Evolutionary conservation across 2,797 vertebrate species (phyloP).

Genomic region (Lerista edwardsae): DNA sequence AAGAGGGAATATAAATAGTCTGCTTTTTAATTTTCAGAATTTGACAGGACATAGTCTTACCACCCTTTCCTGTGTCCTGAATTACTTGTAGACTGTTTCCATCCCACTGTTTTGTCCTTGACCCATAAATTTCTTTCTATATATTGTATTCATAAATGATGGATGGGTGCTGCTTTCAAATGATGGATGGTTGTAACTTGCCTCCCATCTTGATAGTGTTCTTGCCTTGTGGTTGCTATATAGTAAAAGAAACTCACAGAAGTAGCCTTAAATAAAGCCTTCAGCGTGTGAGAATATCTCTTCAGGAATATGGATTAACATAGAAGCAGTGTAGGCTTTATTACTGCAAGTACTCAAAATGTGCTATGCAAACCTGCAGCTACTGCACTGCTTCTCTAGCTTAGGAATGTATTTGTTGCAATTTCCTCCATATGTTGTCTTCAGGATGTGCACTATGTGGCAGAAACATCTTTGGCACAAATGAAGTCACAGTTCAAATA

Average conservation of each 20-base stretch:
- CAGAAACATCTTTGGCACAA: neutral
- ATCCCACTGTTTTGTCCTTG: neutral
- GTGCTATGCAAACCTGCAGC: neutral
- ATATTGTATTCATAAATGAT: neutral
- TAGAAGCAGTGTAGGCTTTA: neutral
- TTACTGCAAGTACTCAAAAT: neutral
- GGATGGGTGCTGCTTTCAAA: neutral
- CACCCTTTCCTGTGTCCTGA: neutral
- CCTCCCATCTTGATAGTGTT: neutral
- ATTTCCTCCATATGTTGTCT: neutral
- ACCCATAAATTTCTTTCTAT: neutral
- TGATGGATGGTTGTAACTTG: neutral
- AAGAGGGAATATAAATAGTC: neutral
- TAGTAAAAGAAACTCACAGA: neutral
- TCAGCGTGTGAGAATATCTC: constrained; percentile 14
- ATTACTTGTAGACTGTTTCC: neutral
- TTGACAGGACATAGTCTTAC: neutral
- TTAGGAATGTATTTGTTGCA: neutral
- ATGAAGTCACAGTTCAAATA: constrained; percentile 6
- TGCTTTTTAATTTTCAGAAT: neutral
- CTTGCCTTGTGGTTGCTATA: neutral
- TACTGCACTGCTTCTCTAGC: too few relatives aligned
- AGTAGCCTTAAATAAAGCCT: too few relatives aligned
- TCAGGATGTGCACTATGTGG: neutral
- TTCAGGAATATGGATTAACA: neutral